Percentiles rank a stretch among this genome's conserved stretches.
Evolutionary conservation across 2,797 vertebrate species (phyloP).

Genomic region (Ataeniobius toweri): DNA sequence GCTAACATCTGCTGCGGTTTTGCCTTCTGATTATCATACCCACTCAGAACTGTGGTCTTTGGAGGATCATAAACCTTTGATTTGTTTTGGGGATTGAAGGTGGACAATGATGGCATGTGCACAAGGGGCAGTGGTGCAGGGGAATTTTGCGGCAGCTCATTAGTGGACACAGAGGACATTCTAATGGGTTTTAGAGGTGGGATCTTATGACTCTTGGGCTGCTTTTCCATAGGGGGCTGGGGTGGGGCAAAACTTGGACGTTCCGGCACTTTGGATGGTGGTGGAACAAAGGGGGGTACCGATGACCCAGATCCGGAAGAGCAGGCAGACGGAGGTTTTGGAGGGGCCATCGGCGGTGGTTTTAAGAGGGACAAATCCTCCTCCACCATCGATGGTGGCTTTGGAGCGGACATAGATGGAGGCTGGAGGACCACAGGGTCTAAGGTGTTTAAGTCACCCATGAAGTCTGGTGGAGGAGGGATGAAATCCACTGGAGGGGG

Average conservation of each 20-base stretch:
- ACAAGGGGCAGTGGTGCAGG: slow-evolving; percentile 57
- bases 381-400: slow-evolving; percentile 35
- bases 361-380: slow-evolving; percentile 59
- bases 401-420: slow-evolving; percentile 63
- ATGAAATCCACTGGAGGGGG: slow-evolving; percentile 72
- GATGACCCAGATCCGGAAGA: slow-evolving; percentile 52
- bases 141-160: slow-evolving; percentile 58
- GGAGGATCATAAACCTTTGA: slow-evolving; percentile 73
- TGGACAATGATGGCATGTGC: slow-evolving; percentile 63
- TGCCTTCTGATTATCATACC: slow-evolving; percentile 44
- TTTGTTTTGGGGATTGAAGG: slow-evolving; percentile 79
- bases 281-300: slow-evolving; percentile 34
- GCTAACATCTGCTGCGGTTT: slow-evolving; percentile 69
- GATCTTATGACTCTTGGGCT: slow-evolving; percentile 60
- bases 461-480: slow-evolving; percentile 64
- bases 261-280: slow-evolving; percentile 41
- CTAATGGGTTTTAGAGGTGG: slow-evolving; percentile 78
- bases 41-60: slow-evolving; percentile 46
- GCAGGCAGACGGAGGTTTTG: slow-evolving; percentile 72
- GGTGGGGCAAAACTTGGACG: slow-evolving; percentile 74
- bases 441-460: slow-evolving; percentile 57
- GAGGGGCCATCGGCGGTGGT: slow-evolving; percentile 75
- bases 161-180: slow-evolving; percentile 70
- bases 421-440: slow-evolving; percentile 45
- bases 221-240: slow-evolving; percentile 64